A percentile compares a stretch with the other conserved stretches of the same genome.
Evolutionary conservation across 1,140 invertebrate genomes (phyloP).

Genomic region (Dryas iulia): DNA sequence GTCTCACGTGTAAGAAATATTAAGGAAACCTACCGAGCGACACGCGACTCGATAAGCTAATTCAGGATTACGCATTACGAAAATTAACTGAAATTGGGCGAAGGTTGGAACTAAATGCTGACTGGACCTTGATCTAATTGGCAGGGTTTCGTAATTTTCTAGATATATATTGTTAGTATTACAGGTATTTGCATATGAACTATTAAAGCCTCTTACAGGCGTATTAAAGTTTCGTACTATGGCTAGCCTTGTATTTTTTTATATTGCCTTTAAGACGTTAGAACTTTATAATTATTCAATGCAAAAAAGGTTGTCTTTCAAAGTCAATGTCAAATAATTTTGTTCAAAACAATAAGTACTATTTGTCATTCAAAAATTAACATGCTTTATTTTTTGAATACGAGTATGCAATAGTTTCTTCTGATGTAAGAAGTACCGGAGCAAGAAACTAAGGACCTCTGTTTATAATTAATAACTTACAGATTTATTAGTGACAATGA

Average conservation of each 20-base stretch:
- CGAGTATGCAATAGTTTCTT: too few relatives aligned
- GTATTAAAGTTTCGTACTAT: not conserved
- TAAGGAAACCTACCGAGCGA: slow-evolving; percentile 34
- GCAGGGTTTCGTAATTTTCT: not conserved
- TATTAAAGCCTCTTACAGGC: not conserved
- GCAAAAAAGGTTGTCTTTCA: too few relatives aligned
- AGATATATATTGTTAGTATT: not conserved
- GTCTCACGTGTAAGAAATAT: slow-evolving; percentile 61
- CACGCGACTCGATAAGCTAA: slow-evolving; percentile 56
- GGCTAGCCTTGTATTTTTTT: not conserved
- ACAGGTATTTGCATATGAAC: not conserved
- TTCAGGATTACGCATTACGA: slow-evolving; percentile 58
- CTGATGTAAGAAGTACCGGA: too few relatives aligned
- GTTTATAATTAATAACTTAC: too few relatives aligned
- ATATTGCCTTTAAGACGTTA: not conserved
- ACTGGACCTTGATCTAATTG: slow-evolving; percentile 49
- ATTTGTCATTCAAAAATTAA: too few relatives aligned
- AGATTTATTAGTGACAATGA: too few relatives aligned
- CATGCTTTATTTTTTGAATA: too few relatives aligned
- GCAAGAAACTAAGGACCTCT: too few relatives aligned
- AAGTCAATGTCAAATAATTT: too few relatives aligned
- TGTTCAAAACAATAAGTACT: too few relatives aligned
- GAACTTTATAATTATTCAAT: not conserved
- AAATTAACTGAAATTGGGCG: slow-evolving; percentile 53
- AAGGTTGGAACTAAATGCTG: slow-evolving; percentile 40